Conservation (phyloP, 2,113 vertebrate genomes). For the Crotalus helleri region DNA sequence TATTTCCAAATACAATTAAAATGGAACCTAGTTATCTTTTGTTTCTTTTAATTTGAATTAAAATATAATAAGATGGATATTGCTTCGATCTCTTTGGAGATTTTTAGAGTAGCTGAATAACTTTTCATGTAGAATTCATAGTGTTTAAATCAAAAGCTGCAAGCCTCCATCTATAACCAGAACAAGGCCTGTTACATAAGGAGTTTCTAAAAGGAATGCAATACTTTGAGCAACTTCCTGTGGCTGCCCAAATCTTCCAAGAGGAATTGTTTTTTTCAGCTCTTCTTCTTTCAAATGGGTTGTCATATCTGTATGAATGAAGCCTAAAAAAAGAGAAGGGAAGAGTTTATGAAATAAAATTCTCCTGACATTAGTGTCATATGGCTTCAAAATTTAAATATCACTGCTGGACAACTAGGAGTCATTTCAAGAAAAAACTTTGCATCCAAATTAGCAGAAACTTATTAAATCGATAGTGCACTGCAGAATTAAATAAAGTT, state of each 20-base stretch:
- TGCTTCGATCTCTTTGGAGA: not conserved
- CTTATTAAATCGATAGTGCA: not conserved
- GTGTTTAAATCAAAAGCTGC: slow-evolving; percentile 75
- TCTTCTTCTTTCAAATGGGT: slow-evolving; percentile 76
- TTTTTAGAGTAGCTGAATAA: not conserved
- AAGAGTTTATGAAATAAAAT: not conserved
- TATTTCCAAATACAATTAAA: not conserved
- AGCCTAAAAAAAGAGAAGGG: slow-evolving; percentile 71
- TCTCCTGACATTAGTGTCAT: not conserved
- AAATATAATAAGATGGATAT: not conserved
- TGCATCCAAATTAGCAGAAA: not conserved
- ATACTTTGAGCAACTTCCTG: slow-evolving; percentile 81
- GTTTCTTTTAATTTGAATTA: not conserved
- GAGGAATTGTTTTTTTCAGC: slow-evolving; percentile 69
- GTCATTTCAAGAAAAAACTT: not conserved
- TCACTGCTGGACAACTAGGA: not conserved
- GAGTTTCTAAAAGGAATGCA: slow-evolving; percentile 84
- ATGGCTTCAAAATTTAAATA: slow-evolving; percentile 13
- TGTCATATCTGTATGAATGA: slow-evolving; percentile 91
- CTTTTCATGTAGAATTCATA: not conserved
- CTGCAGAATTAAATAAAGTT: not conserved
- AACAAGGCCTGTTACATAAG: slow-evolving; percentile 87
- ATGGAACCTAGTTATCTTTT: not conserved
- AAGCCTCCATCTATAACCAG: slow-evolving; percentile 89
- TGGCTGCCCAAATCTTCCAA: slow-evolving; percentile 85